Percentiles rank a stretch among this genome's conserved stretches.
Conservation (phyloP, 2,113 vertebrate species). For the Gavialis gangeticus region DNA sequence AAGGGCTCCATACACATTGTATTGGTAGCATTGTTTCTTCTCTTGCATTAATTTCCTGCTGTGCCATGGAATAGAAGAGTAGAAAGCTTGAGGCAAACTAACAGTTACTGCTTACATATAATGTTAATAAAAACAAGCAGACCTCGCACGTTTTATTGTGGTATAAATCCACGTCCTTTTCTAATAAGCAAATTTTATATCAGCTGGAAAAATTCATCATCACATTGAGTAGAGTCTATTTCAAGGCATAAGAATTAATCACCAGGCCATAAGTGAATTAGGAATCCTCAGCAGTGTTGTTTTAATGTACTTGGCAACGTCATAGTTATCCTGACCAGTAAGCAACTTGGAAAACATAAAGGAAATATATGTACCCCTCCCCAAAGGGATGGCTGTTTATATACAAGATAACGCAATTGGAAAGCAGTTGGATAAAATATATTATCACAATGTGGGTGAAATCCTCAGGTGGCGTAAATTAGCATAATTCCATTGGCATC, state of each 20-base stretch:
- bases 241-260: conserved; percentile 11
- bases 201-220: conserved; percentile 15
- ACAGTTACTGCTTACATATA: not conserved
- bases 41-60: not conserved
- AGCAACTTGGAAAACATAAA: conserved; percentile 6
- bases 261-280: not conserved
- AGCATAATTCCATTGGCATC: not conserved
- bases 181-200: not conserved
- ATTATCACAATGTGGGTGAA: not conserved
- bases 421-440: not conserved
- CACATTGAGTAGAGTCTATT: not conserved
- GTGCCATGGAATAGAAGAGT: not conserved
- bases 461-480: not conserved
- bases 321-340: not conserved
- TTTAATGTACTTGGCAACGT: not conserved
- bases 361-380: not conserved
- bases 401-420: not conserved
- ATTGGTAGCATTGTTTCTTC: not conserved
- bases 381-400: not conserved
- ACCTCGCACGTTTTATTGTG: not conserved
- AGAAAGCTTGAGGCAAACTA: not conserved
- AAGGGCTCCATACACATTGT: conserved; percentile 5
- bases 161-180: not conserved
- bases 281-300: not conserved
- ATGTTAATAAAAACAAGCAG: not conserved